These are phyloP conservation scores for Hiodon tergisus DNA, from an alignment of 2,113 vertebrate genomes.

Conservation along the genomic window DNA sequence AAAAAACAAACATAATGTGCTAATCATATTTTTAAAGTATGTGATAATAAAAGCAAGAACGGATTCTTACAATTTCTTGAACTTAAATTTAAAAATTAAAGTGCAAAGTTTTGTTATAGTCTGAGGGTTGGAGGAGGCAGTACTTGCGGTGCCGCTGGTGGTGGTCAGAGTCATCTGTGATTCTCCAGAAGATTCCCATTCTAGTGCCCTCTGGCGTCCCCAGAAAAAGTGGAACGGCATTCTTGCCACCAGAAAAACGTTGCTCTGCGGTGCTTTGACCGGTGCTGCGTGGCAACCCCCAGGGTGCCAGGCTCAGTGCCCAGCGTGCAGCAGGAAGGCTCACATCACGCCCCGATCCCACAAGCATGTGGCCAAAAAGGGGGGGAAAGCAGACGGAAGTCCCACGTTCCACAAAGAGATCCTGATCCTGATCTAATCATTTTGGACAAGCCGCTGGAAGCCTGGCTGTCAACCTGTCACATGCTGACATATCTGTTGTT, in stretches of 20 bases:
- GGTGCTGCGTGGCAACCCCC: background rate
- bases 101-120: too few relatives aligned
- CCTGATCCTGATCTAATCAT: conserved; percentile 84
- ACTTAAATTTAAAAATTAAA: too few relatives aligned
- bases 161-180: background rate
- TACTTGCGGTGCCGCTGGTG: too few relatives aligned
- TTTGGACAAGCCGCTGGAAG: conserved; percentile 94
- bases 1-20: too few relatives aligned
- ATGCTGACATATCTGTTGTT: conserved; percentile 92
- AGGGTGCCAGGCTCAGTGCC: background rate
- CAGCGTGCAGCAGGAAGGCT: background rate
- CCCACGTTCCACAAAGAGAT: conserved; percentile 26
- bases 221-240: too few relatives aligned
- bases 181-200: background rate
- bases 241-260: background rate
- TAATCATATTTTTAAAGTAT: too few relatives aligned
- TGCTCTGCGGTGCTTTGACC: background rate
- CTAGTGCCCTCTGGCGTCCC: background rate
- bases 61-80: too few relatives aligned
- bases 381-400: background rate
- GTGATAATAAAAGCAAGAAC: too few relatives aligned
- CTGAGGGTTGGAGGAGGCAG: too few relatives aligned
- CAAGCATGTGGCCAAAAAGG: background rate
- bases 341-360: background rate
- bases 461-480: conserved; percentile 91